phyloP scores from a whole-genome alignment of 23 tunicate species.

The Trididemnum nubilum region DNA sequence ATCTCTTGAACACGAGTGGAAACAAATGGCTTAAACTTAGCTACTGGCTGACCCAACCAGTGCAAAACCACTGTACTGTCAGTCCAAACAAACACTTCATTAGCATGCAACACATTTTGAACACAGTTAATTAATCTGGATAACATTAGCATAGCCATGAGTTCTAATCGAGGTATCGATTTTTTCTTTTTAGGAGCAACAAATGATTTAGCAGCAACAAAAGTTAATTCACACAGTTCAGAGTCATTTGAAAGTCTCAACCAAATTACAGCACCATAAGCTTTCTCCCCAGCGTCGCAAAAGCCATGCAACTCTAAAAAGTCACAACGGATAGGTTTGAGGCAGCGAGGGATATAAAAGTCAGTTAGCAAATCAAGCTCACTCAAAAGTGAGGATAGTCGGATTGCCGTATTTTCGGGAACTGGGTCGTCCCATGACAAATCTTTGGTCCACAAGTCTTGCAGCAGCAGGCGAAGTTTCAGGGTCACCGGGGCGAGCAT shows the following conservation, averaged over 20 bases:
- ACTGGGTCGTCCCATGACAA: not conserved
- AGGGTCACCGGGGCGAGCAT: not conserved
- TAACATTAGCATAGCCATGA: not conserved
- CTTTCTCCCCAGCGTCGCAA: slow-evolving; percentile 6
- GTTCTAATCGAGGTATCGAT: slow-evolving; percentile 14
- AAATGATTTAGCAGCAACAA: slow-evolving; percentile 26
- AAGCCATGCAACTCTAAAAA: not conserved
- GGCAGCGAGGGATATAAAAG: not conserved
- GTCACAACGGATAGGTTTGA: not conserved
- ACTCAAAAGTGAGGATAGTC: too few species aligned
- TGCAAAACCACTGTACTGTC: slow-evolving; percentile 3
- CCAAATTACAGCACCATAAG: slow-evolving; percentile 32
- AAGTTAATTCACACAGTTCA: not conserved
- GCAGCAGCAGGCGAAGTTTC: not conserved
- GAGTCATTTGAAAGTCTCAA: not conserved
- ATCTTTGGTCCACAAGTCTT: not conserved
- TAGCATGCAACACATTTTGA: not conserved
- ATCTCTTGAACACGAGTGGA: too few species aligned
- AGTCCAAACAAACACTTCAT: not conserved
- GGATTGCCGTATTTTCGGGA: not conserved
- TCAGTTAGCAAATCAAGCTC: too few species aligned
- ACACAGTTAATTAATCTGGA: not conserved
- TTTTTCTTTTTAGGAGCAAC: slow-evolving; percentile 12
- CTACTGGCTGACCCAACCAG: not conserved
- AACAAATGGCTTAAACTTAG: not conserved